Evolutionary conservation across 1,140 invertebrate species (phyloP), one percentile per base, ranked within the genome.

Genomic region (Epicauta chinensis): DNA sequence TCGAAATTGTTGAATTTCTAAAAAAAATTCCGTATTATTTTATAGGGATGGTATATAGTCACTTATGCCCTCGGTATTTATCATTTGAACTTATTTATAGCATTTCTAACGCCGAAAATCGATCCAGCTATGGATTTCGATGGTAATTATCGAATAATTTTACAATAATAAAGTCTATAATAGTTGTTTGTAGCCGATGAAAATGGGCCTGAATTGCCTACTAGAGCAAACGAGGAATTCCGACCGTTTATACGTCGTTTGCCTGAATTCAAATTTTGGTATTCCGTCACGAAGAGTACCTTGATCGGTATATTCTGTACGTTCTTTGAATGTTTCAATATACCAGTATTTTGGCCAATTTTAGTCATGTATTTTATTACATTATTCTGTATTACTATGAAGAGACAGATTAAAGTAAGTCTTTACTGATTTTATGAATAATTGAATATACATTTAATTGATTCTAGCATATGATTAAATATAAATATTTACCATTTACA

Each of bases 221-320:
- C 92, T 12, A 86, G 86, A 71, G 83, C 85, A 16, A 95, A 91
- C 68, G 96, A 99, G 76, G 97, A 99, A 74, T 99, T 99, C 71
- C 81, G 93, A 62, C 97, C 97, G 37, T 99, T 99, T 69, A 98
- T 99, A 68, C 78, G 97, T 61, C 81, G 97, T 64, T 76, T 99
- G 68, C 96, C 97, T 23, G 97, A 99, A 78, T 99, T 99, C 71
- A 99, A 99, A 76, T 99, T 99, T 75, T 99, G 97, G 97, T 86
- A 97, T 65, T 96, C 93, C 60, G 89, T 97, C 39, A 87, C 90
- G 32, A 98, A 95, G 70, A 95, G 95, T 40, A 96, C 95, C n/a
- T 43, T 93, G 1, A 80, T 99, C 60, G 93, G 87, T 17, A 80
- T 95, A 63, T 76, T 87, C 56, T 97, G 93, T 73, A 99, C 97